Base-by-base conservation (phyloP, 2,113 vertebrate genomes). In the Dasyornis broadbenti region DNA sequence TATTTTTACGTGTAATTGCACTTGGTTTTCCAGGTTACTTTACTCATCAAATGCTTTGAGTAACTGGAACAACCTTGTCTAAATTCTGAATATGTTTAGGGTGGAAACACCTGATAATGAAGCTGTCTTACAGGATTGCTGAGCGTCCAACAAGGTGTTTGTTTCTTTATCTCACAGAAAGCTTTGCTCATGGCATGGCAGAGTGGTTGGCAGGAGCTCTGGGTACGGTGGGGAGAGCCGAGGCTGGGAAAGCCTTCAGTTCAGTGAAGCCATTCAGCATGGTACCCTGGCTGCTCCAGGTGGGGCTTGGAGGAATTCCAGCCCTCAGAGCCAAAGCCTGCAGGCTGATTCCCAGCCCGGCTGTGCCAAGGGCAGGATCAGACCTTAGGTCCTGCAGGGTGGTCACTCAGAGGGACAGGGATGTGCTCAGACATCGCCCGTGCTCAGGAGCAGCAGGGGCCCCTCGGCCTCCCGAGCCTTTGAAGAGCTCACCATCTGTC, bases 361-460 rank as follows among this genome's bases (percentile, higher is more conserved):
- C 53, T 18, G 39, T 59, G 63, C 24, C 68, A 26, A 6, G 28
- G 47, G 65, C 53, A 49, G 80, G 52, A 27, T 44, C 10, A 5
- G 54, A 31, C 17, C 27, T 14, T 49, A 39, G 22, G 11, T 21
- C 31, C n/a, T 7, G 21, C 39, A 31, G 85, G 44, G 31, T 40
- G 33, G 26, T 4, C 39, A 24, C 45, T 49, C 14, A 23, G 4
- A 35, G 65, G 47, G 15, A 12, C 30, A 35, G 71, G 40, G 44
- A 9, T 35, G 63, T 57, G 33, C 57, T 80, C 66, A 63, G 57
- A 9, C 27, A 45, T 22, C n/a, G 1, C 24, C 31, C 20, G 0
- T 0, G 11, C 64, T n/a, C 6, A 0, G 57, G 33, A 59, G 61
- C 59, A 52, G 44, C 3, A 1, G 42, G n/a, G 4, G 4, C 26